A percentile compares a stretch with the other conserved stretches of the same genome.
Conservation (phyloP, 2,888 invertebrate species). For the Drosophila lacicola region DNA sequence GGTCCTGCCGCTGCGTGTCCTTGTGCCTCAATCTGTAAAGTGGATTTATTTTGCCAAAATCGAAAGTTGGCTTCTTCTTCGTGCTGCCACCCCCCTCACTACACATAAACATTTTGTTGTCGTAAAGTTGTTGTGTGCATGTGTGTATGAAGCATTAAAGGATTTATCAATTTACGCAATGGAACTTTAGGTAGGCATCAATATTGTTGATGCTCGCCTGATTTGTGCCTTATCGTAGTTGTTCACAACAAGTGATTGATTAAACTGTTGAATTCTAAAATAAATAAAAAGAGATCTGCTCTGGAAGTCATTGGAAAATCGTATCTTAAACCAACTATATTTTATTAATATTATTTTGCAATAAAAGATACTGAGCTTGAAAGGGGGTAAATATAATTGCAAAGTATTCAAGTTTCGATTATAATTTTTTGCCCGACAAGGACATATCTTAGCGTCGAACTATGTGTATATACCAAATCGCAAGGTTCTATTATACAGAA, state of each 20-base stretch:
- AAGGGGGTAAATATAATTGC: too few relatives aligned
- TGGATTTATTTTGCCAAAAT: conserved; percentile 77
- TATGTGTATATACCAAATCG: too few relatives aligned
- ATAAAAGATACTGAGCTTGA: background rate
- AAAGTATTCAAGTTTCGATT: too few relatives aligned
- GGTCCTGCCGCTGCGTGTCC: conserved; percentile 20
- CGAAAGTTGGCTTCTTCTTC: conserved; percentile 72
- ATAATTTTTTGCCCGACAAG: too few relatives aligned
- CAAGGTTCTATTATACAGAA: too few relatives aligned
- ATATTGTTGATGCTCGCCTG: conserved; percentile 29
- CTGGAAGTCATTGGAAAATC: background rate
- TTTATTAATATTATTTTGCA: background rate
- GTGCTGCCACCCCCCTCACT: conserved; percentile 21
- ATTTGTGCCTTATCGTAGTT: conserved; percentile 49
- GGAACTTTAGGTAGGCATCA: conserved; percentile 49
- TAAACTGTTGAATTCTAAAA: conserved; percentile 53
- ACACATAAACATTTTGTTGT: conserved; percentile 23
- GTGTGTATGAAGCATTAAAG: conserved; percentile 60
- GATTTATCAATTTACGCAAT: conserved; percentile 77
- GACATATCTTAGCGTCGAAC: too few relatives aligned
- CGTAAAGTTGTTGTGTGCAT: conserved; percentile 24
- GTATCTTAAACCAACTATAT: background rate
- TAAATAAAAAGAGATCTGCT: background rate
- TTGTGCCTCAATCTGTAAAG: conserved; percentile 71
- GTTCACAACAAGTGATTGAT: conserved; percentile 68